phyloP scores from a whole-genome alignment of 1,140 invertebrate species.

The Drosophila leontia region DNA sequence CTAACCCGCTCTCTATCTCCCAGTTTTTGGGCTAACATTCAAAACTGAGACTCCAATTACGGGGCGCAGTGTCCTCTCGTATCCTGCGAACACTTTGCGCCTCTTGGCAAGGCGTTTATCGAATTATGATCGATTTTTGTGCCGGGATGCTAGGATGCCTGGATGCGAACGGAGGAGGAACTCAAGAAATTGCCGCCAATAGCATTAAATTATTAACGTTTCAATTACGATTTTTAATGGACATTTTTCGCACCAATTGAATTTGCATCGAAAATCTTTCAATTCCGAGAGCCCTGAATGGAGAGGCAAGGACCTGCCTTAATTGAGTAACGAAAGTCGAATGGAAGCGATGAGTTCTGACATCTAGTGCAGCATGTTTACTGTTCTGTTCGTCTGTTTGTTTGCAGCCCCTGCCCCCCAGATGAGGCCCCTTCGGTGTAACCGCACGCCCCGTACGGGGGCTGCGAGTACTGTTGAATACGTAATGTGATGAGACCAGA shows the following conservation, averaged over 20 bases:
- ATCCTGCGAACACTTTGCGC: slow-evolving; percentile 20
- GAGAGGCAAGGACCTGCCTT: slow-evolving; percentile 1
- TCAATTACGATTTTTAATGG: slow-evolving; percentile 77
- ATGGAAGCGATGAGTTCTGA: slow-evolving; percentile 19
- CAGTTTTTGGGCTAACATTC: slow-evolving; percentile 6
- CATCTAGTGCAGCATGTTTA: slow-evolving; percentile 24
- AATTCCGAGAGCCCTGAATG: slow-evolving; percentile 10
- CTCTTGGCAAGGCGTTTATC: slow-evolving; percentile 60
- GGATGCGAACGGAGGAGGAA: slow-evolving; percentile 11
- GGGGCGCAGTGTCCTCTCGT: background rate
- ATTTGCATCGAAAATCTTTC: slow-evolving; percentile 48
- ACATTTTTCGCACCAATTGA: slow-evolving; percentile 66
- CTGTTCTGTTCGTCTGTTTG: slow-evolving; percentile 29
- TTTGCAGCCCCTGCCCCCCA: background rate
- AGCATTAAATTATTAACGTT: slow-evolving; percentile 80
- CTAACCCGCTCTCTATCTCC: slow-evolving; percentile 1
- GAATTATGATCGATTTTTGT: slow-evolving; percentile 76
- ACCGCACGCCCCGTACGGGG: slow-evolving; percentile 14
- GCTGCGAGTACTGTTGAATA: slow-evolving; percentile 60
- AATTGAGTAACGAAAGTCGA: slow-evolving; percentile 28
- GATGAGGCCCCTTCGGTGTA: slow-evolving; percentile 5
- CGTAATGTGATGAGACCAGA: slow-evolving; percentile 72
- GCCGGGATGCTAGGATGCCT: slow-evolving; percentile 28
- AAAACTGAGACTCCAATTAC: slow-evolving; percentile 26
- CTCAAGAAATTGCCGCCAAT: slow-evolving; percentile 70